Conservation (phyloP, 2,113 vertebrate species). For the Platichthys flesus region DNA sequence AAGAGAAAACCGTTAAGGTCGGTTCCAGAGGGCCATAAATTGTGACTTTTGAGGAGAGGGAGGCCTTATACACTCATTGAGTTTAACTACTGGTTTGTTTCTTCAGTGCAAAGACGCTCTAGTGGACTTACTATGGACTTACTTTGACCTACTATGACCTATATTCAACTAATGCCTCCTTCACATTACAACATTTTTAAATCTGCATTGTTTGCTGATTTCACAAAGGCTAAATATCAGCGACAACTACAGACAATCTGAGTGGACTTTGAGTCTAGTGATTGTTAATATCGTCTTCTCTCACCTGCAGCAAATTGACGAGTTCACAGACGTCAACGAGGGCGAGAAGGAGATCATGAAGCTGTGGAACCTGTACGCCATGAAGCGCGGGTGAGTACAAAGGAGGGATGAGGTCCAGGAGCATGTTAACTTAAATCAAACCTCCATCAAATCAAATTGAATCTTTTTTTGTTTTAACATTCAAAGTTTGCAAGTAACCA, state of each 20-base stretch:
- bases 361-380: constrained; percentile 96
- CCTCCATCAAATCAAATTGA: no score
- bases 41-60: neutral
- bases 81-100: neutral
- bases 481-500: no score
- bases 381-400: constrained; percentile 92
- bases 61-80: neutral
- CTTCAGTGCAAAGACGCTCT: neutral
- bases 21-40: neutral
- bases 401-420: no score
- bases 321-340: constrained; percentile 98
- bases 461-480: no score
- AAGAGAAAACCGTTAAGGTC: constrained; percentile 95
- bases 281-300: neutral
- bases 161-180: no score
- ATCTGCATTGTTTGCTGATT: no score
- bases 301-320: constrained; percentile 93
- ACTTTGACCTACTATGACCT: no score
- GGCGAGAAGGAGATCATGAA: constrained; percentile 99
- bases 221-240: no score
- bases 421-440: no score
- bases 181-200: no score
- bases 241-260: no score
- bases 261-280: no score
- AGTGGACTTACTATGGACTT: neutral